These are phyloP conservation scores for Osmerus eperlanus DNA, from an alignment of 2,113 vertebrate species.

Conservation along the genomic window DNA sequence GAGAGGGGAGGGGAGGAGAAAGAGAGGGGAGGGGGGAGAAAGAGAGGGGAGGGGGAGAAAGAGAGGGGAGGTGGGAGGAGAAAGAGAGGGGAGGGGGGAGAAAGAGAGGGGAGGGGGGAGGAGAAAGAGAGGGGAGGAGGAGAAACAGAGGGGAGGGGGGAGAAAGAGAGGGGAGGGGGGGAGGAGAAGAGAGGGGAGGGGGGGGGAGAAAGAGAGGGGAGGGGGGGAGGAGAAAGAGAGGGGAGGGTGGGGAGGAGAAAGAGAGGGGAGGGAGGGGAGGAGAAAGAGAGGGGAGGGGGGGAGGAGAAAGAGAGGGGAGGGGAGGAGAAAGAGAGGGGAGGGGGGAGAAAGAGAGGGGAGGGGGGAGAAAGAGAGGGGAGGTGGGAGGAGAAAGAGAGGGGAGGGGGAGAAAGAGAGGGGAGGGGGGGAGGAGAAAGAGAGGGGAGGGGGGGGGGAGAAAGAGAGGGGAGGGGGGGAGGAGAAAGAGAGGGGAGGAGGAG, in stretches of 20 bases:
- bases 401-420: conserved; percentile 8
- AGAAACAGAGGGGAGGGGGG: background rate
- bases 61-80: conserved; percentile 7
- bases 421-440: background rate
- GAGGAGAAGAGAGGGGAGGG: conserved; percentile 6
- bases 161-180: background rate
- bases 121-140: background rate
- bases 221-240: no score
- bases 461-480: conserved; percentile 3
- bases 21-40: conserved; percentile 12
- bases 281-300: background rate
- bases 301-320: background rate
- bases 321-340: background rate
- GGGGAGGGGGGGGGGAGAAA: conserved; percentile 1
- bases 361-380: no score
- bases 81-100: background rate
- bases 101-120: background rate
- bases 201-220: conserved; percentile 5
- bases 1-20: conserved; percentile 8
- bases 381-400: conserved; percentile 13
- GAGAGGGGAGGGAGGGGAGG: background rate
- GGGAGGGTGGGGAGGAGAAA: no score
- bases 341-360: background rate
- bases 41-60: background rate
- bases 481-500: background rate